phyloP scores from a whole-genome alignment of 2,888 invertebrate genomes.

The Dorcus parallelipipedus region DNA sequence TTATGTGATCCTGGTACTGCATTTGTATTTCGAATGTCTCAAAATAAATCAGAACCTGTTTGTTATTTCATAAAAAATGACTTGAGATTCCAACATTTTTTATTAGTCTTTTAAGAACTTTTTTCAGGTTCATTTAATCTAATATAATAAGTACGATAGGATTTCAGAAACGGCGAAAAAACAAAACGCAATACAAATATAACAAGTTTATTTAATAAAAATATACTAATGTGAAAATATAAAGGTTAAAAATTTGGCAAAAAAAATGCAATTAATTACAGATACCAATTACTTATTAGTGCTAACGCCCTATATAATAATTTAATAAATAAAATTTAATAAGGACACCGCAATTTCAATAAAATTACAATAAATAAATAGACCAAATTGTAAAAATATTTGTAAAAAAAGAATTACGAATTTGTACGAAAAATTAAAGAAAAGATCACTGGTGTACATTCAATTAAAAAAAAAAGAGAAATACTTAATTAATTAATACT shows the following conservation, averaged over 20 bases:
- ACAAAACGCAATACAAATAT: slow-evolving; percentile 36
- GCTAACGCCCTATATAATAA: no score
- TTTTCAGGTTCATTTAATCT: no score
- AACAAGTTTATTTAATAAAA: slow-evolving; percentile 44
- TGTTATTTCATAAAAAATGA: no score
- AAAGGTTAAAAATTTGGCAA: slow-evolving; percentile 35
- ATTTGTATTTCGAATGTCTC: no score
- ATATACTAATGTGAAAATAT: slow-evolving; percentile 35
- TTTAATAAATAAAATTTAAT: no score
- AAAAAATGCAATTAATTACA: slow-evolving; percentile 8
- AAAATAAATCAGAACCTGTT: no score
- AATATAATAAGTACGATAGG: no score
- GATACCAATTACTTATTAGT: neutral
- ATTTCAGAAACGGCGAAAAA: slow-evolving; percentile 1
- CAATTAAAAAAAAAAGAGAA: neutral
- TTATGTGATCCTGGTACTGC: no score
- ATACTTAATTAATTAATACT: neutral
- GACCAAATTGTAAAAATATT: slow-evolving; percentile 1
- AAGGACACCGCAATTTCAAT: no score
- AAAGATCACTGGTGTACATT: neutral
- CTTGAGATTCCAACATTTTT: no score
- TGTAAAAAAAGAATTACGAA: slow-evolving; percentile 26
- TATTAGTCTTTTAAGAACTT: no score
- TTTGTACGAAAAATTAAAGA: slow-evolving; percentile 17
- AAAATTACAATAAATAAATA: no score